Base-by-base conservation (phyloP, 2,888 invertebrate genomes). In the Microdon myrmicae region DNA sequence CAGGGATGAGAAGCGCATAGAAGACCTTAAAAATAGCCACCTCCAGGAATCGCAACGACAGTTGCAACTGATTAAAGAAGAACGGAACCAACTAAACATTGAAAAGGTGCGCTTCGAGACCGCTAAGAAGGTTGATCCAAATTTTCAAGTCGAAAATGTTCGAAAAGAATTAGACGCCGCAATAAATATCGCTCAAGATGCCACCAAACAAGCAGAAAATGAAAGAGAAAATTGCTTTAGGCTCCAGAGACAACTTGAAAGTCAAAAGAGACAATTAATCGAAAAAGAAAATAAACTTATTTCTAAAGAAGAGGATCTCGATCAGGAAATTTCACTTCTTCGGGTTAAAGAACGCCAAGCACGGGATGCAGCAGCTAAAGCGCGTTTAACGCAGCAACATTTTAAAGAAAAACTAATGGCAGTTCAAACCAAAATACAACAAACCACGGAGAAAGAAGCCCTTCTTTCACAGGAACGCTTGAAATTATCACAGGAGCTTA, bases 101-200 rank as follows among this genome's bases (percentile, higher is more conserved):
- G 79, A 79, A 28, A 73, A 73, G 28, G 69, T 76, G 2, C 75
- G 75, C 68, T 56, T 78, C 1, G 75, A 79, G 43, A 70, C 76
- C 29, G 71, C 71, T 23, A 74, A 74, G 25, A 73, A 72, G 25
- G 67, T 78, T 6, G 72, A 75, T 14, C 60, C 54, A 2, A 60
- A 66, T 7, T 51, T 41, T 0, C 72, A 74, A 14, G 8, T 66
- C n/a, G 72, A 77, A 10, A 71, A 72, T 32, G 71, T 73, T 7
- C 72, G 73, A 0, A 12, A 71, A 6, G 80, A 80, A 58, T 49
- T 78, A 16, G 80, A 80, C 34, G 73, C 78, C 1, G 73, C 77
- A 4, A 53, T 80, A 3, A 71, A 77, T 49, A 75, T 80, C 19
- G 79, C 81, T 0, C 74, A 79, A 5, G 79, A 80, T 61, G 77